Evolutionary conservation across 2,797 vertebrate species (phyloP), one percentile per base, ranked within the genome.

Genomic region (Molossus alvarezi): DNA sequence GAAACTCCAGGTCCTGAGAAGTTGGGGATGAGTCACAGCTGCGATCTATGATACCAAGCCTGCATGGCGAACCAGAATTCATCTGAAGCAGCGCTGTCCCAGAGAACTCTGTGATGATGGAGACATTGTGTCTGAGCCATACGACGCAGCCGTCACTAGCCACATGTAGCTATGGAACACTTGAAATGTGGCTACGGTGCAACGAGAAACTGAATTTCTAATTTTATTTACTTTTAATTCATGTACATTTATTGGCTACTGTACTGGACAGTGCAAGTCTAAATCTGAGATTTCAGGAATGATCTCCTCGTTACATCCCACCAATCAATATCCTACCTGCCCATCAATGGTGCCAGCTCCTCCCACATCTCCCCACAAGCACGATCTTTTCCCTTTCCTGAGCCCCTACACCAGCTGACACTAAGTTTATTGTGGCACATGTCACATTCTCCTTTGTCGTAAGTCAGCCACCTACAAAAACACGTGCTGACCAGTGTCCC

Each of bases 101-200:
- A 14, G 11, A n/a, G 23, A 27, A 55, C 72, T 72, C 27, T 1
- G 6, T 0, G 1, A 14, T 6, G 0, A 6, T 1, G 60, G 62
- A 8, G 33, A 71, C 8, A 1, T 15, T 14, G 13, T 21, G 29
- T 1, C 53, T 12, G 4, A 2, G 0, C 29, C 3, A 17, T 57
- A 37, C 3, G 1, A 10, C 0, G 1, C 5, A 27, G 21, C 0
- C 3, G 33, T 60, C 91, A 41, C 27, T 21, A 14, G 45, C 29
- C 37, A 67, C 0, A 0, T 2, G 15, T 10, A 62, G 58, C 27
- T 11, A 80, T 5, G 1, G 62, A 65, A 41, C n/a, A 80, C 27
- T 1, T 60, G 67, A 25, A 62, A 62, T 8, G 13, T 1, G 10
- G 82, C 29, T 3, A 37, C 21, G 7, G 5, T 21, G 3, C 20